A percentile compares a stretch with the other conserved stretches of the same genome.
Conservation (phyloP, 2,797 vertebrate species). For the Propithecus perrieri region DNA sequence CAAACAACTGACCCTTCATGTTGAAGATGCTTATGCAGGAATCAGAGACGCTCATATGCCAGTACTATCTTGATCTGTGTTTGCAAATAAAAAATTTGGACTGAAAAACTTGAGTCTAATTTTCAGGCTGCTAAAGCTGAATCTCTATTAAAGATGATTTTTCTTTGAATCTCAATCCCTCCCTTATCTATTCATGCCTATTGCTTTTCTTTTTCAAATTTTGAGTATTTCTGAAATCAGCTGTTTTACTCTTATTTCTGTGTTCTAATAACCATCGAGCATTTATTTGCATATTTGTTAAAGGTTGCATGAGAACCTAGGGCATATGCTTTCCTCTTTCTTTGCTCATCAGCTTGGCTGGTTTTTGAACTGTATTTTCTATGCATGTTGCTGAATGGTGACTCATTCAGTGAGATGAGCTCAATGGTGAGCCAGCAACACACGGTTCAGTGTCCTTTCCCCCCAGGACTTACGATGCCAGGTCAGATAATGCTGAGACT, state of each 20-base stretch:
- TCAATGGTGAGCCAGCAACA: neutral
- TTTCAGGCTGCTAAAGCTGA: neutral
- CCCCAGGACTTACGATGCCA: neutral
- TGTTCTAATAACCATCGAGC: neutral
- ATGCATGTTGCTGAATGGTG: neutral
- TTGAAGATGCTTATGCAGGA: neutral
- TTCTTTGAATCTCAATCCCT: neutral
- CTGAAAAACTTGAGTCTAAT: neutral
- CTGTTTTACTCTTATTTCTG: neutral
- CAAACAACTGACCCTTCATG: neutral
- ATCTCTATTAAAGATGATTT: neutral
- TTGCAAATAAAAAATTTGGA: neutral
- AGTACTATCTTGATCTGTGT: neutral
- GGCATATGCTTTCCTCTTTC: neutral
- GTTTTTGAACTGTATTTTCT: constrained; percentile 40
- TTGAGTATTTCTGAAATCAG: neutral
- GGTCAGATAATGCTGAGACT: constrained; percentile 4
- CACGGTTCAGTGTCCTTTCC: neutral
- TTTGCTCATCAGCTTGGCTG: neutral
- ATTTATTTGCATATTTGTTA: constrained; percentile 33
- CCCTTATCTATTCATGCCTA: neutral
- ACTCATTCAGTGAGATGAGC: neutral
- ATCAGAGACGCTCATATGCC: neutral
- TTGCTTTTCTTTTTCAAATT: neutral
- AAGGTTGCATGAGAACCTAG: neutral